A percentile compares a stretch with the other conserved stretches of the same genome.
These are phyloP conservation scores for Eumeta japonica DNA, from an alignment of 1,140 invertebrate species.

Conservation along the genomic window DNA sequence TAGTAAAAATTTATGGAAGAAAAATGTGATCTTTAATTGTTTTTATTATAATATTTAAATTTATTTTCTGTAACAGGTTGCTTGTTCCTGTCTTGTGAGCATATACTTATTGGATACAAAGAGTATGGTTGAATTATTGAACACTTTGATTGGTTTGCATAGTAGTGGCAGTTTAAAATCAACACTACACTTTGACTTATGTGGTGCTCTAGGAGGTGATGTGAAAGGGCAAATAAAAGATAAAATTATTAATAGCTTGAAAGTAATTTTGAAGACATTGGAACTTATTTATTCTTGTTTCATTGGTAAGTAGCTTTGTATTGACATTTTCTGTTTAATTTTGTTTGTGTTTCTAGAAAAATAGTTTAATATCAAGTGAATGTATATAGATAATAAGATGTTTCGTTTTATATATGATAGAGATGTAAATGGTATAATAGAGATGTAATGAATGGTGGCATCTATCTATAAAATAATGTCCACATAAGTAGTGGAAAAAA, in stretches of 20 bases:
- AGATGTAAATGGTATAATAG: no score
- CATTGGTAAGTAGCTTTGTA: constrained; percentile 60
- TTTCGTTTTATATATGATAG: no score
- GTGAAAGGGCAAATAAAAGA: constrained; percentile 56
- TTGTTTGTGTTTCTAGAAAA: no score
- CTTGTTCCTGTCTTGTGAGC: constrained; percentile 65
- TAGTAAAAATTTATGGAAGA: not conserved
- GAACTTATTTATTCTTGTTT: constrained; percentile 65
- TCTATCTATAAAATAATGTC: no score
- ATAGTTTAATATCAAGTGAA: no score
- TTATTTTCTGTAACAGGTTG: constrained; percentile 49
- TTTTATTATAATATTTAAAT: constrained; percentile 4
- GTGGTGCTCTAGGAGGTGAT: constrained; percentile 43
- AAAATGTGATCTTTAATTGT: constrained; percentile 10
- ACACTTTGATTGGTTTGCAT: constrained; percentile 54
- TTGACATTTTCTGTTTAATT: not conserved
- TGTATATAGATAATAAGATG: no score
- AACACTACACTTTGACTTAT: constrained; percentile 47
- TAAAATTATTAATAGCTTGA: constrained; percentile 56
- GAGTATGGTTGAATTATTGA: constrained; percentile 47
- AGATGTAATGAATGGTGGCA: no score
- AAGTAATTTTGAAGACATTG: constrained; percentile 57
- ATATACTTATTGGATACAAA: constrained; percentile 61
- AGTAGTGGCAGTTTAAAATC: constrained; percentile 49
- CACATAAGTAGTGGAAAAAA: no score